A percentile compares a stretch with the other conserved stretches of the same genome.
phyloP scores from a whole-genome alignment of 2,797 vertebrate genomes.

The Lepidocolaptes lacrymiger region DNA sequence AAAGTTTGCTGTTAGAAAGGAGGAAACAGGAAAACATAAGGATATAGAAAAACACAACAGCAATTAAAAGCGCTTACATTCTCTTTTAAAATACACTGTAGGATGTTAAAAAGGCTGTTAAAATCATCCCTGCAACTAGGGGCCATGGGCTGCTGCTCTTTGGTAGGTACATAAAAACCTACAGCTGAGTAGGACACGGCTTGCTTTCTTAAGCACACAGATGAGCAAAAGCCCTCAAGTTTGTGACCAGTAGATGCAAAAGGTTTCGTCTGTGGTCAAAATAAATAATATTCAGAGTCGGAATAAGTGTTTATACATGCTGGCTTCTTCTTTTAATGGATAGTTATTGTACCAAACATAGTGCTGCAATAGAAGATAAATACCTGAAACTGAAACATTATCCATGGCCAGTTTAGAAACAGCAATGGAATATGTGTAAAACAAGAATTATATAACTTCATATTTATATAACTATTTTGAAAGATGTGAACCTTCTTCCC shows the following conservation, averaged over 20 bases:
- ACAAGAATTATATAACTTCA: not conserved
- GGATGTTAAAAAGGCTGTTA: not conserved
- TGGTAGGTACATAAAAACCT: not conserved
- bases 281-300: not conserved
- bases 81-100: not conserved
- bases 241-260: not conserved
- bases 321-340: not conserved
- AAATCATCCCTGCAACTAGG: not conserved
- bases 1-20: not conserved
- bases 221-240: not conserved
- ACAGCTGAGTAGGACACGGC: not conserved
- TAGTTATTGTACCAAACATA: not conserved
- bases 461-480: not conserved
- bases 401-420: not conserved
- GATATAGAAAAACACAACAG: not conserved
- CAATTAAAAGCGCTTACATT: not conserved
- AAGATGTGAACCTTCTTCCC: not conserved
- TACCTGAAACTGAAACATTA: not conserved
- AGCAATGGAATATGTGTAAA: not conserved
- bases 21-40: not conserved
- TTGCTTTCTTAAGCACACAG: not conserved
- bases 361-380: not conserved
- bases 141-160: rapidly evolving
- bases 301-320: not conserved
- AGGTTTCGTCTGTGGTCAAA: not conserved